Evolutionary conservation across 2,113 vertebrate species (phyloP), one percentile per base, ranked within the genome.

Genomic region (Turnix velox): DNA sequence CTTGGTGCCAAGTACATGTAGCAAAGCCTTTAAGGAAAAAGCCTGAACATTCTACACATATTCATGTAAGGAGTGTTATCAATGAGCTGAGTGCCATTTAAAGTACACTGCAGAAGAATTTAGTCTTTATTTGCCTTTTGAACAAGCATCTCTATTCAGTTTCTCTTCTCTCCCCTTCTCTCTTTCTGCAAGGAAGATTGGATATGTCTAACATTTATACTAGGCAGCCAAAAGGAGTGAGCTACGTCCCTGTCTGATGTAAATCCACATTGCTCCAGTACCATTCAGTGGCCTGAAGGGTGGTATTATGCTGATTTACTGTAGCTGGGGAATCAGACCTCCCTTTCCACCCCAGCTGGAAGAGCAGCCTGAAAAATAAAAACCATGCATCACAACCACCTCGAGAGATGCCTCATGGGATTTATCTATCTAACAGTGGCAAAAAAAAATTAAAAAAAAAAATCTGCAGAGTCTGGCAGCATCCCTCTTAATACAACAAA

Each of bases 301-400:
- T 49, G 46, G 49, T 25, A 12, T 66, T 63, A 57, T 3, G 4
- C 37, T 87, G 89, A 82, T 92, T 95, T 91, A 91, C 69, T 1
- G 6, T 37, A 45, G 23, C 69, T 72, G 35, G 69, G 74, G 74
- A 87, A 79, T 68, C 22, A 22, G 52, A 59, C 66, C 27, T 81
- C 39, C 52, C 58, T 87, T 89, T 95, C 57, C 57, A 72, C 40
- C 42, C 35, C 54, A 78, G 24, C 61, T 59, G 74, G 71, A 81
- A 59, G 69, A 92, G 8, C 62, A 90, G 68, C 68, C 91, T 87
- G 77, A 45, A 78, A 94, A 89, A 87, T 78, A 75, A 91, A 91
- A 95, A 48, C 48, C 89, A 82, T n/a, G 75, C 35, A 57, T 57
- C 1, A n/a, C 81, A 65, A 74, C 48, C 2, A 1, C 69, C 81